Evolutionary conservation across 1,140 invertebrate species (phyloP).

Genomic region (Drosophila kanapiae): DNA sequence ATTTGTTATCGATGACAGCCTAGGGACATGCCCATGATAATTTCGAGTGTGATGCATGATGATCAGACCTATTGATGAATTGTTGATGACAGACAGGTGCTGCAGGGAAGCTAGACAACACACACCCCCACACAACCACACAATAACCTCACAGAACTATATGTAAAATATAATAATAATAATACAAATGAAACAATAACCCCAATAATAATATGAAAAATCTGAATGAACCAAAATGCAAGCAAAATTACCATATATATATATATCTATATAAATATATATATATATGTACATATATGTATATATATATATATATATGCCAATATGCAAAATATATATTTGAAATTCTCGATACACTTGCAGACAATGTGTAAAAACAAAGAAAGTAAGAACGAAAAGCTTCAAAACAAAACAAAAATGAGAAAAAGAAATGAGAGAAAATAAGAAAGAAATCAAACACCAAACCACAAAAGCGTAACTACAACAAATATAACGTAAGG

Average conservation of each 20-base stretch:
- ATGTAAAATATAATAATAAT: slow-evolving; percentile 53
- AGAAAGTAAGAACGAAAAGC: slow-evolving; percentile 66
- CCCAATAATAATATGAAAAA: slow-evolving; percentile 37
- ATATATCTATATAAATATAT: slow-evolving; percentile 16
- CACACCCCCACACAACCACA: slow-evolving; percentile 10
- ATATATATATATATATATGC: slow-evolving; percentile 24
- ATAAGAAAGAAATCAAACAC: slow-evolving; percentile 15
- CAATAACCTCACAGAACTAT: slow-evolving; percentile 27
- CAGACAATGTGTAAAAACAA: slow-evolving; percentile 85
- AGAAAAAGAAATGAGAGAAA: slow-evolving; percentile 10
- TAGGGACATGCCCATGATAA: no score
- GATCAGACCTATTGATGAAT: no score
- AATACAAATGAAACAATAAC: slow-evolving; percentile 39
- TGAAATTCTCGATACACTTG: slow-evolving; percentile 78
- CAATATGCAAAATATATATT: slow-evolving; percentile 43
- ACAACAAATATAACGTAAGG: slow-evolving; percentile 36
- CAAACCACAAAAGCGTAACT: slow-evolving; percentile 24
- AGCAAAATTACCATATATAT: slow-evolving; percentile 30
- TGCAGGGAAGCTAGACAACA: slow-evolving; percentile 11
- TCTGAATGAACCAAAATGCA: slow-evolving; percentile 37
- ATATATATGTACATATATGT: slow-evolving; percentile 5
- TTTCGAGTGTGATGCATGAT: no score
- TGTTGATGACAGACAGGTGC: no score
- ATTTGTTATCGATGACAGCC: no score
- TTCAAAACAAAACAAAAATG: slow-evolving; percentile 8